Evolutionary conservation across 2,888 invertebrate genomes (phyloP), one percentile per base, ranked within the genome.

Genomic region (Ectropis crepuscularia): DNA sequence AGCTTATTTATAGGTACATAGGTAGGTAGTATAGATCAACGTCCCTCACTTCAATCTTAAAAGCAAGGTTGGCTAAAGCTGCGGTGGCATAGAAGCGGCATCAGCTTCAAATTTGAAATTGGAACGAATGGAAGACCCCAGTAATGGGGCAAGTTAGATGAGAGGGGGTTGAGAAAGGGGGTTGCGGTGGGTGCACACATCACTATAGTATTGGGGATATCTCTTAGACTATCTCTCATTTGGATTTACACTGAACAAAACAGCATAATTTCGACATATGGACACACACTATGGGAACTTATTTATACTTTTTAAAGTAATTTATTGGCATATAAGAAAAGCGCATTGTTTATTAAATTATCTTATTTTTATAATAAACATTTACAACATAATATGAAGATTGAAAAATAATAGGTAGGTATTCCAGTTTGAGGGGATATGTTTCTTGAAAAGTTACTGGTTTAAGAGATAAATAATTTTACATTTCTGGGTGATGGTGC

Each of bases 61-160:
- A 68, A 65, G 72, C 71, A 75, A 70, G 74, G 67, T 71, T 71
- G 36, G 61, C 69, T 70, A 73, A 83, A 81, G 83, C 83, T 87
- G 88, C 82, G 89, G 88, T 85, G 69, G 81, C 85, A 88, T 85
- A 88, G 86, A 87, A 85, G 85, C 80, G 78, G 83, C 86, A 85
- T 87, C 87, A 88, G 87, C 87, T 88, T 87, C 87, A 92, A 92
- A 92, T 92, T 92, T 90, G 85, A 89, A 92, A 92, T 92, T 92
- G 91, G 92, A 90, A 92, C 88, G 90, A 91, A 90, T 86, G 85
- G 87, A 88, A 87, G 85, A 82, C 85, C 85, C 84, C 86, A 80
- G 89, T 91, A 92, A 92, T 90, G 92, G 87, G 79, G 77, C 80
- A 92, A 92, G 92, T 92, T 92, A 90, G 90, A 92, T 92, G 91